A percentile compares a stretch with the other conserved stretches of the same genome.
These are phyloP conservation scores for Cataglyphis rosenhaueri DNA, from an alignment of 2,888 invertebrate genomes.

Conservation along the genomic window DNA sequence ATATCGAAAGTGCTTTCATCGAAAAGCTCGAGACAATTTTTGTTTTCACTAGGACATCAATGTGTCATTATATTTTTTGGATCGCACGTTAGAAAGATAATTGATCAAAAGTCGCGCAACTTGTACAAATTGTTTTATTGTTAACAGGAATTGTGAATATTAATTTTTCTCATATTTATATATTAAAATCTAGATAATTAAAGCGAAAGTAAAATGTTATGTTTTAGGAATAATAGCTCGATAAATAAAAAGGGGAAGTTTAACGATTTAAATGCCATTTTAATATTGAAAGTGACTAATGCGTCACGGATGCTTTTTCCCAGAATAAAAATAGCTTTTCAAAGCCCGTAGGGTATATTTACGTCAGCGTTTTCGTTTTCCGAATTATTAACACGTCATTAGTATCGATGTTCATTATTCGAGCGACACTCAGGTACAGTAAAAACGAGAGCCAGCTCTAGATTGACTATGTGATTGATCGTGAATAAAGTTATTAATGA, in stretches of 20 bases:
- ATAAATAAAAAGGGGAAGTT: not conserved
- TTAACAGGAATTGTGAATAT: not conserved
- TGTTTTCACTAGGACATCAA: not conserved
- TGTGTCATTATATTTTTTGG: not conserved
- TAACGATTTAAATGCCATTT: conserved; percentile 14
- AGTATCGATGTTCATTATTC: conserved; percentile 40
- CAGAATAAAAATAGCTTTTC: conserved; percentile 27
- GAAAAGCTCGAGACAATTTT: not conserved
- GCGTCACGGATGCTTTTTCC: conserved; percentile 7
- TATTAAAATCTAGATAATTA: not conserved
- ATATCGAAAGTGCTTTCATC: not conserved
- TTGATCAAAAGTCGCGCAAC: not conserved
- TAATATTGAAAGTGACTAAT: conserved; percentile 35
- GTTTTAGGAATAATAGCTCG: not conserved
- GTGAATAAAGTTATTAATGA: conserved; percentile 52
- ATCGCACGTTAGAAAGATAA: not conserved
- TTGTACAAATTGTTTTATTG: not conserved
- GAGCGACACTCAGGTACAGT: conserved; percentile 14
- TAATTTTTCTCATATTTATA: not conserved
- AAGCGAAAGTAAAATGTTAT: no score
- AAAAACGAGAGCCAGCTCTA: conserved; percentile 37
- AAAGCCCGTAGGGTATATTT: conserved; percentile 10
- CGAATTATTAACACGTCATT: conserved; percentile 52
- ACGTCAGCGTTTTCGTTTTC: conserved; percentile 32
- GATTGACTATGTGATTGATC: conserved; percentile 47